Conservation (phyloP, 2,113 vertebrate genomes). For the Oceanodroma tethys region DNA sequence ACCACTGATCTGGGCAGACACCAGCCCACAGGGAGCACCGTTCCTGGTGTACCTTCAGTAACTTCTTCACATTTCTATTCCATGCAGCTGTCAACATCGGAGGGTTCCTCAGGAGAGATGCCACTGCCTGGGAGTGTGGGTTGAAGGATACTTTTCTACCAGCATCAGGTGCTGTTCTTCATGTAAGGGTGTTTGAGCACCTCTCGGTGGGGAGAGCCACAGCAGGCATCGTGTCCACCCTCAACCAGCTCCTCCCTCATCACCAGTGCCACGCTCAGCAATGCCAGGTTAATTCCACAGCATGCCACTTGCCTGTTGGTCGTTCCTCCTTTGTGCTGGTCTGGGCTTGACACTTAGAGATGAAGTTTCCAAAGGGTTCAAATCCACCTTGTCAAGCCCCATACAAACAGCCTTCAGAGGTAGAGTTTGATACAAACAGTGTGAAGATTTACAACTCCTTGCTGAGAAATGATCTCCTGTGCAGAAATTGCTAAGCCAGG, state of each 20-base stretch:
- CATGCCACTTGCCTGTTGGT: background rate
- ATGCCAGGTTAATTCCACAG: background rate
- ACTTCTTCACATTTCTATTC: background rate
- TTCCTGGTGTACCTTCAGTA: background rate
- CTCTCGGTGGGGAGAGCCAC: background rate
- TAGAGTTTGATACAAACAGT: background rate
- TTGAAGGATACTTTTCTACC: background rate
- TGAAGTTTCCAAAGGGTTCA: background rate
- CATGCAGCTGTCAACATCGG: accelerated
- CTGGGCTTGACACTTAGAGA: background rate
- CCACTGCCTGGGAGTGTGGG: background rate
- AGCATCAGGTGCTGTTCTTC: background rate
- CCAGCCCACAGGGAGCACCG: background rate
- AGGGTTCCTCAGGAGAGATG: background rate
- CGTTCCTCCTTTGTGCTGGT: background rate
- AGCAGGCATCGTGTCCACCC: background rate
- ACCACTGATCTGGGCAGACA: background rate
- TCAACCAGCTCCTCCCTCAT: background rate
- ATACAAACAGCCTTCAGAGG: background rate
- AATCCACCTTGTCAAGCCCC: background rate
- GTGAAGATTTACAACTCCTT: background rate
- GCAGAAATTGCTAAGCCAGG: background rate
- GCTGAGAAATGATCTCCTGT: background rate
- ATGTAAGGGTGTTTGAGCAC: background rate
- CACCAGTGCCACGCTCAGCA: accelerated